These are phyloP conservation scores for Vannuccia rotundouncinata DNA, from an alignment of 2,888 invertebrate genomes.

Conservation along the genomic window DNA sequence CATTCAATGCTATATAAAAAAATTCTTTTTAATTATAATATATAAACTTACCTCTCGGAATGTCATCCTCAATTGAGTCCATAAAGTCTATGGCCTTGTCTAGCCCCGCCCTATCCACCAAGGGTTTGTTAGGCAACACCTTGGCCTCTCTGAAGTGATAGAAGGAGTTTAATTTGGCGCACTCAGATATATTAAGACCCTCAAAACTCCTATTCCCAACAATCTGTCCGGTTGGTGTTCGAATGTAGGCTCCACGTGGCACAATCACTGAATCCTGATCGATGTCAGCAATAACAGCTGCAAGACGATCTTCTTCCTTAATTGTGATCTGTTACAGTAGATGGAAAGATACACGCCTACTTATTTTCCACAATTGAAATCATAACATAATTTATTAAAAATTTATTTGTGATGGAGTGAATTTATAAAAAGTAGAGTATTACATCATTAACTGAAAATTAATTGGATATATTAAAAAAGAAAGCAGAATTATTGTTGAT, in stretches of 20 bases:
- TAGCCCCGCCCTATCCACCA: conserved; percentile 71
- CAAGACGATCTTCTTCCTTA: conserved; percentile 56
- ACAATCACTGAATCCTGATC: conserved; percentile 65
- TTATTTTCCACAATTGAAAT: too few species aligned
- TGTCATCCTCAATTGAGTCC: conserved; percentile 72
- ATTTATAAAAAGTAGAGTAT: too few species aligned
- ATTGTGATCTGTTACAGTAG: conserved; percentile 52
- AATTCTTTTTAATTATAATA: too few species aligned
- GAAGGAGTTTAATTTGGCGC: conserved; percentile 68
- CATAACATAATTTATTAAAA: too few species aligned
- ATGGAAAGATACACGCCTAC: too few species aligned
- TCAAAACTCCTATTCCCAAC: conserved; percentile 64
- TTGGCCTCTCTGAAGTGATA: conserved; percentile 65
- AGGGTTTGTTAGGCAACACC: conserved; percentile 65
- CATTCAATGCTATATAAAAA: too few species aligned
- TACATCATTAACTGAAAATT: too few species aligned
- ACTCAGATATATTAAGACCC: conserved; percentile 61
- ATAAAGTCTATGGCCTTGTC: conserved; percentile 79
- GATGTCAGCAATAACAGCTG: conserved; percentile 54
- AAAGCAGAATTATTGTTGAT: too few species aligned
- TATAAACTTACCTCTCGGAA: conserved; percentile 63
- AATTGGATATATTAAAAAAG: too few species aligned
- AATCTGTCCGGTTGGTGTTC: conserved; percentile 67
- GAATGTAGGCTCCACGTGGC: conserved; percentile 72
- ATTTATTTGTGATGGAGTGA: too few species aligned